Percentiles rank a stretch among this genome's conserved stretches.
Evolutionary conservation across 2,888 invertebrate species (phyloP).

Genomic region (Lasioglossum marginatum): DNA sequence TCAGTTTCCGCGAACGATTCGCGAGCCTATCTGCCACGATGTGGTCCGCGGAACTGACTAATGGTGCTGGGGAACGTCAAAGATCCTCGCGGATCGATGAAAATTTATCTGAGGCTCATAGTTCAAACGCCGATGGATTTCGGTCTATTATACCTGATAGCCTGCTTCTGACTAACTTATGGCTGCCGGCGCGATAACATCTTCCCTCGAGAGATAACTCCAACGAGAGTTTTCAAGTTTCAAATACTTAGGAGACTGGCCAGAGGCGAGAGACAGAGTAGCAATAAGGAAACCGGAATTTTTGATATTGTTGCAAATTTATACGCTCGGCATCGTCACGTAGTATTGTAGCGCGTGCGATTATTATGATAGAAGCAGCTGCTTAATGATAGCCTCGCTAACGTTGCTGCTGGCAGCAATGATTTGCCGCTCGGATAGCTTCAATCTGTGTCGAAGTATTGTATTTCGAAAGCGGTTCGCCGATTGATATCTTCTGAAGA

Average conservation of each 20-base stretch:
- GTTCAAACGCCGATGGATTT: slow-evolving; percentile 13
- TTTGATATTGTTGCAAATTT: not conserved
- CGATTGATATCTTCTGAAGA: not conserved
- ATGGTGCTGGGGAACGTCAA: slow-evolving; percentile 23
- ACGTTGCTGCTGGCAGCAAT: not conserved
- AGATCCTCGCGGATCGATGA: slow-evolving; percentile 34
- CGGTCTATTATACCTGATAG: slow-evolving; percentile 33
- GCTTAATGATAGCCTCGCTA: not conserved
- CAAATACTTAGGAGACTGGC: not conserved
- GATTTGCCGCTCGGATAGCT: not conserved
- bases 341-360: not conserved
- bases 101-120: slow-evolving; percentile 9
- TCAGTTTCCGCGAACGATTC: slow-evolving; percentile 27
- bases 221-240: not conserved
- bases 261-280: not conserved
- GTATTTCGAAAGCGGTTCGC: not conserved
- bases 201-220: not conserved
- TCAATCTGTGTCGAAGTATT: not conserved
- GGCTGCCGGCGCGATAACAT: not conserved
- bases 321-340: not conserved
- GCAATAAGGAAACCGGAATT: not conserved
- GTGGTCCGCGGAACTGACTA: slow-evolving; percentile 40
- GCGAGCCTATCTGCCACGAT: slow-evolving; percentile 17
- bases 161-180: slow-evolving; percentile 13
- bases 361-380: not conserved